Percentiles rank a stretch among this genome's conserved stretches.
phyloP scores from a whole-genome alignment of 2,888 invertebrate genomes.

The Amiota mariae region DNA sequence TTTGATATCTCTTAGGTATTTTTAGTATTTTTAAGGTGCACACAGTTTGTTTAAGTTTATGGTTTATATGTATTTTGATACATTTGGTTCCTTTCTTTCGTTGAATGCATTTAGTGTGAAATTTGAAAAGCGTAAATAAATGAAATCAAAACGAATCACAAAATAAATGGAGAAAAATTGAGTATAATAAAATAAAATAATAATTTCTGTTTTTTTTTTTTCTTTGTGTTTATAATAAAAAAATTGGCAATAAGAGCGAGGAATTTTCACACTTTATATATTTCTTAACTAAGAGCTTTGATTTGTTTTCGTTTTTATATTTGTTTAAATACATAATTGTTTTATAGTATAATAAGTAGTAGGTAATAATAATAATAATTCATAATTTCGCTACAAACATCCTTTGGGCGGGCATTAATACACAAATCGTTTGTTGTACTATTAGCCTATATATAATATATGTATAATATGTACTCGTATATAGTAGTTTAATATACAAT shows the following conservation, averaged over 20 bases:
- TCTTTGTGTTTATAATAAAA: conserved; percentile 41
- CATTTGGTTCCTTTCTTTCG: too few species aligned
- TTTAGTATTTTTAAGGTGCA: too few species aligned
- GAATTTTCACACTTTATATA: conserved; percentile 46
- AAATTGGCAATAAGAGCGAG: conserved; percentile 70
- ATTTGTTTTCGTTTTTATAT: conserved; percentile 1
- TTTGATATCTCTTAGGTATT: background rate
- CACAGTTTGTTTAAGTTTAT: too few species aligned
- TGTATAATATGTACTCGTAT: conserved; percentile 25
- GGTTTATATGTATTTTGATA: too few species aligned
- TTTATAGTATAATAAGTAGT: background rate
- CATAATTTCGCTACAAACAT: conserved; percentile 22
- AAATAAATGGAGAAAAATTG: background rate
- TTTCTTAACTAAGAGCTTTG: background rate
- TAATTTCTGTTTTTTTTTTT: conserved; percentile 28
- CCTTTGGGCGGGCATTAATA: conserved; percentile 66
- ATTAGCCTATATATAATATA: conserved; percentile 54
- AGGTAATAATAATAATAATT: conserved; percentile 11
- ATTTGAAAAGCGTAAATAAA: too few species aligned
- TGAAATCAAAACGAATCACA: too few species aligned
- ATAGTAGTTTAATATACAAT: background rate
- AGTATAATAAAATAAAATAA: conserved; percentile 30
- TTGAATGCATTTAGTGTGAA: too few species aligned
- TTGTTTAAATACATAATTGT: conserved; percentile 28
- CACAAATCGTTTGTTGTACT: conserved; percentile 62